These are phyloP conservation scores for Pithys albifrons DNA, from an alignment of 2,113 vertebrate genomes.

Conservation along the genomic window DNA sequence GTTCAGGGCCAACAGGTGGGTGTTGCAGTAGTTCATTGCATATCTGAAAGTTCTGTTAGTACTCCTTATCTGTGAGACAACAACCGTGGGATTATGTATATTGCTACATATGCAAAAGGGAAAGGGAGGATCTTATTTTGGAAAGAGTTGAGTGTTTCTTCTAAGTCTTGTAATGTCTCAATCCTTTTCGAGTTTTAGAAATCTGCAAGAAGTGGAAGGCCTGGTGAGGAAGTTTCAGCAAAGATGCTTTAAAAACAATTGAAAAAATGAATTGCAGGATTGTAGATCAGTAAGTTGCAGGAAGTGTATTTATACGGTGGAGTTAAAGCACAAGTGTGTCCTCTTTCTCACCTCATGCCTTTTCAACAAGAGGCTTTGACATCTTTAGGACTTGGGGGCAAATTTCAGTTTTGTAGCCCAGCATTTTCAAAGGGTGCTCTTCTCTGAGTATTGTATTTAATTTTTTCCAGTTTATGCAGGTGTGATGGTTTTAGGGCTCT, in stretches of 20 bases:
- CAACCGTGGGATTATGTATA: fast-evolving
- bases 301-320: neutral
- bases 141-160: neutral
- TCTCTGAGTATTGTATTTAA: neutral
- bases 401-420: neutral
- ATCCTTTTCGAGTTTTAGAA: neutral
- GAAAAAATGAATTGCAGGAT: neutral
- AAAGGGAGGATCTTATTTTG: neutral
- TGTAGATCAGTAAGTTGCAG: neutral
- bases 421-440: neutral
- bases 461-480: neutral
- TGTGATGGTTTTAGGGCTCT: neutral
- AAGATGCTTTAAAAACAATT: neutral
- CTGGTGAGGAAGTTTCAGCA: neutral
- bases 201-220: neutral
- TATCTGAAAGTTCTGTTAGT: neutral
- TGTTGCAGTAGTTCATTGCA: neutral
- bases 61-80: neutral
- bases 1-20: constrained; percentile 60
- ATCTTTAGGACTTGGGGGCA: neutral
- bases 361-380: neutral
- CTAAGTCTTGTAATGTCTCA: no score
- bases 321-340: neutral
- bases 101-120: neutral
- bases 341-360: neutral